A percentile compares a stretch with the other conserved stretches of the same genome.
Evolutionary conservation across 2,113 vertebrate species (phyloP).

Genomic region (Leptosomus discolor): DNA sequence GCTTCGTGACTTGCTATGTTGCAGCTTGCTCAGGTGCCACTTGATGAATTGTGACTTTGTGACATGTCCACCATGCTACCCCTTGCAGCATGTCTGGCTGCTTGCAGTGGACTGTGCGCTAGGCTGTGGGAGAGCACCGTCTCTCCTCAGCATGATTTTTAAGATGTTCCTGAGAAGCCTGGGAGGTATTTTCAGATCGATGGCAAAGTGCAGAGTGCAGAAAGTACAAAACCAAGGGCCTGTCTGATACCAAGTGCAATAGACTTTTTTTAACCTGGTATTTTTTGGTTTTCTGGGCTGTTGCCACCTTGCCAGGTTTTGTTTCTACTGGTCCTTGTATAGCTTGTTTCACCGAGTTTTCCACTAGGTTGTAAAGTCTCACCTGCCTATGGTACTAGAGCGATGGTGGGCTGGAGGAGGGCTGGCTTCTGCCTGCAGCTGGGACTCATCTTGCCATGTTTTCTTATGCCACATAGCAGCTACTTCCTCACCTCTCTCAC

Average conservation of each 20-base stretch:
- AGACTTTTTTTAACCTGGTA: background rate
- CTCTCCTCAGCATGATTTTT: background rate
- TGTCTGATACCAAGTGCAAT: background rate
- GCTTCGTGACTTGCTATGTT: background rate
- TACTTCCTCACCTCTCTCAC: background rate
- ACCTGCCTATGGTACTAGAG: background rate
- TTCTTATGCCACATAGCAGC: background rate
- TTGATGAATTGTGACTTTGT: background rate
- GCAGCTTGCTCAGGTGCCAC: background rate
- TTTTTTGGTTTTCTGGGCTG: background rate
- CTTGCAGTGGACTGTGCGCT: accelerated
- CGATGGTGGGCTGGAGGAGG: background rate
- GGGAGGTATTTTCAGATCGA: background rate
- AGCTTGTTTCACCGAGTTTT: background rate
- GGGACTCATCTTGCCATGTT: background rate
- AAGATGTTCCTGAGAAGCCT: background rate
- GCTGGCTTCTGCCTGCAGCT: background rate
- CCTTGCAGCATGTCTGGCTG: background rate
- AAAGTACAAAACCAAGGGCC: background rate
- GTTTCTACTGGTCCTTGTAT: background rate
- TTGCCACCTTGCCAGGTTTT: background rate
- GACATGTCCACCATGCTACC: background rate
- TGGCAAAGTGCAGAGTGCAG: background rate
- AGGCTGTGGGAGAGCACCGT: background rate
- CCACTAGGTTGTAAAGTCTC: background rate